A percentile compares a stretch with the other conserved stretches of the same genome.
Conservation (phyloP, 2,888 invertebrate species). For the Ennomos fuscantarius region DNA sequence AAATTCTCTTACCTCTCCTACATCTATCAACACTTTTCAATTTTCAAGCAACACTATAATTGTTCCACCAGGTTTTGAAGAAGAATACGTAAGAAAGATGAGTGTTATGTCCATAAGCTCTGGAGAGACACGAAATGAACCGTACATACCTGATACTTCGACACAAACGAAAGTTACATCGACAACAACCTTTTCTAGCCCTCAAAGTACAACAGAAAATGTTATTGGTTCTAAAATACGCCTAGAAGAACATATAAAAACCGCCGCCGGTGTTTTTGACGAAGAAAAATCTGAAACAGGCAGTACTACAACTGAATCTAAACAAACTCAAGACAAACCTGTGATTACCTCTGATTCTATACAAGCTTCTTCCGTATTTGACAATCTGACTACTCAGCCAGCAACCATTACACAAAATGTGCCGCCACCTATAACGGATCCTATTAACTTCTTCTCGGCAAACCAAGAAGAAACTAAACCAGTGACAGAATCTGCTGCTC, state of each 20-base stretch:
- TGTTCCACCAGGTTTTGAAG: slow-evolving; percentile 75
- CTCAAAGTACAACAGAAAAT: slow-evolving; percentile 22
- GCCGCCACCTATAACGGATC: slow-evolving; percentile 53
- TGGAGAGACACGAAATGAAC: slow-evolving; percentile 25
- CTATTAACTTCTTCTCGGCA: slow-evolving; percentile 63
- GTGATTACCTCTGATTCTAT: slow-evolving; percentile 17
- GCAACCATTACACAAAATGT: slow-evolving; percentile 24
- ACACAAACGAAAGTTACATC: slow-evolving; percentile 55
- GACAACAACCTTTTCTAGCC: slow-evolving; percentile 41
- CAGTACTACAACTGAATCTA: neutral
- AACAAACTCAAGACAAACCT: neutral
- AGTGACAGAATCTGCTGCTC: slow-evolving; percentile 22
- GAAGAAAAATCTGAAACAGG: neutral
- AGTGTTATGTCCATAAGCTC: slow-evolving; percentile 30
- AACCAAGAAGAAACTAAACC: slow-evolving; percentile 24
- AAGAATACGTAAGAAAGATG: slow-evolving; percentile 52
- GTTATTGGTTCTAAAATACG: slow-evolving; percentile 13
- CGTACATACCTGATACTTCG: slow-evolving; percentile 53
- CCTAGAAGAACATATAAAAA: slow-evolving; percentile 9
- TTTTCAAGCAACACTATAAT: slow-evolving; percentile 26
- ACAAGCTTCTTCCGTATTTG: slow-evolving; percentile 6
- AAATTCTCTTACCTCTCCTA: slow-evolving; percentile 60
- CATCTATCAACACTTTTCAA: slow-evolving; percentile 38
- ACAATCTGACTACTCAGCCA: slow-evolving; percentile 10
- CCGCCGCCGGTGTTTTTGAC: slow-evolving; percentile 1